A percentile compares a stretch with the other conserved stretches of the same genome.
Conservation (phyloP, 2,797 vertebrate species). For the Channallabes apus region DNA sequence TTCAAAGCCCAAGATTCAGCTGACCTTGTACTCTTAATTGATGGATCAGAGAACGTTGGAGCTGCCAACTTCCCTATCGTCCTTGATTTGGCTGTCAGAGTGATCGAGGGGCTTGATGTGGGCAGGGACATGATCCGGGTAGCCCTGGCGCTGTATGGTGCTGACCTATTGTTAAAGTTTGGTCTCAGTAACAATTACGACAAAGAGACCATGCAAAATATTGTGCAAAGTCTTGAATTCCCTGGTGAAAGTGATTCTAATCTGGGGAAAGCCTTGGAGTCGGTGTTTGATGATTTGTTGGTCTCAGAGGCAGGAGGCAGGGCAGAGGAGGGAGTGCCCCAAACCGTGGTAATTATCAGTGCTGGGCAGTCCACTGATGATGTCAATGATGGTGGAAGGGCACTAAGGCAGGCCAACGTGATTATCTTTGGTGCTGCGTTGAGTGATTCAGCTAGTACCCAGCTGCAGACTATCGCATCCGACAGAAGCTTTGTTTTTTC, state of each 20-base stretch:
- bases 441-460: conserved; percentile 76
- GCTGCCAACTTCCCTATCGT: conserved; percentile 86
- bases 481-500: conserved; percentile 85
- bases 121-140: conserved; percentile 86
- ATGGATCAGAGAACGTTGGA: conserved; percentile 97
- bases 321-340: conserved; percentile 87
- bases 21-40: conserved; percentile 99
- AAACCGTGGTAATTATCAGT: conserved; percentile 89
- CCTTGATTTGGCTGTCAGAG: conserved; percentile 88
- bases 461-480: conserved; percentile 87
- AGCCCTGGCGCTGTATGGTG: conserved; percentile 87
- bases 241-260: conserved; percentile 84
- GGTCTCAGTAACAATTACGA: conserved; percentile 84
- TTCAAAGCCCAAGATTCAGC: conserved; percentile 87
- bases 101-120: conserved; percentile 88
- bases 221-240: conserved; percentile 83
- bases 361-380: conserved; percentile 89
- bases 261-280: conserved; percentile 86
- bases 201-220: conserved; percentile 82
- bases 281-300: conserved; percentile 85
- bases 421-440: conserved; percentile 81
- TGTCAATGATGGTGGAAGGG: conserved; percentile 79
- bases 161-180: conserved; percentile 82
- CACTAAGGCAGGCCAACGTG: conserved; percentile 85
- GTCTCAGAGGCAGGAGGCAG: conserved; percentile 85